Evolutionary conservation across 2,888 invertebrate genomes (phyloP), one percentile per base, ranked within the genome.

Genomic region (Drepanosiphum platanoidis): DNA sequence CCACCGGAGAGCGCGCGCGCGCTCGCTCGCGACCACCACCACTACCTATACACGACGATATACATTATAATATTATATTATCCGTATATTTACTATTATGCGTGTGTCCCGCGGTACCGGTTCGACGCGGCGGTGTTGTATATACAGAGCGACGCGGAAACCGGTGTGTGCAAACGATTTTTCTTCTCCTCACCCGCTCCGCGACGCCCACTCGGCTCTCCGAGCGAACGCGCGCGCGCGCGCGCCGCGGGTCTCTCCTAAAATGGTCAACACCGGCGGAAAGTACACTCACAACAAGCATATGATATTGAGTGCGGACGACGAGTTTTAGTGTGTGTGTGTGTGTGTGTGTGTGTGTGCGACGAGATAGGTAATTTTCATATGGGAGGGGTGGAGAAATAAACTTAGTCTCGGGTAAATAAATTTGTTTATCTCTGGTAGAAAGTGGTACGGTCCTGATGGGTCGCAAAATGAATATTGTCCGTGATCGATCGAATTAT

Each of bases 221-320:
- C 1, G 15, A 32, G 66, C 30, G 3, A 9, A 30, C 32, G 39
- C 9, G 39, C 9, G 77, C 5, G 9, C 30, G 82, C 32, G 36
- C 42, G 27, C 30, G 83, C 74, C 75, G 75, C 75, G 36, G 75
- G 83, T 74, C 83, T 75, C 75, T 84, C 83, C 83, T 84, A 77
- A 84, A 84, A 84, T 84, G 83, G 83, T 84, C 83, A 84, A 84
- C 83, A 52, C 75, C 15, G 42, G 61, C 74, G 74, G 46, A 13
- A 36, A 58, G 82, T 32, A 8, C n/a, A 7, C 61, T 4, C 46
- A n/a, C 30, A 46, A 32, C 32, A 42, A 36, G n/a, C 36, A 36
- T n/a, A 30, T n/a, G n/a, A n/a, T n/a, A n/a, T n/a, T n/a, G n/a
- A n/a, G n/a, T n/a, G n/a, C n/a, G n/a, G n/a, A n/a, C n/a, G n/a